phyloP scores from a whole-genome alignment of 2,797 vertebrate genomes.

The Enteromius fasciolatus region DNA sequence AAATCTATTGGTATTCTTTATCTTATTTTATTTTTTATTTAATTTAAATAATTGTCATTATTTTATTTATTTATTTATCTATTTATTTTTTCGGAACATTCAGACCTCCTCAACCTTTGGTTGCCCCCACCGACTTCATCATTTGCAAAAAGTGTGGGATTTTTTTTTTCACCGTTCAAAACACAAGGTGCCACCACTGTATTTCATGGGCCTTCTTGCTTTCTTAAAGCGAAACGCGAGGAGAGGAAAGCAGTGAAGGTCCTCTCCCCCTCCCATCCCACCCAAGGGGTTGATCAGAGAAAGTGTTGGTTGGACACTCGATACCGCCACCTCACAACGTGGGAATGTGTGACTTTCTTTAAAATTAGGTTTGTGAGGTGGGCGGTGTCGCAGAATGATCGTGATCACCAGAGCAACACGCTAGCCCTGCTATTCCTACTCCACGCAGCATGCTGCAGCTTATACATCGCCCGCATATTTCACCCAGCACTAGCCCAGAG shows the following conservation, averaged over 20 bases:
- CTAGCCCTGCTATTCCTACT: conserved; percentile 63
- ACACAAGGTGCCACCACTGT: neutral
- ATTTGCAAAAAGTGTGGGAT: neutral
- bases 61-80: neutral
- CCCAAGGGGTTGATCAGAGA: conserved; percentile 66
- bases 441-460: neutral
- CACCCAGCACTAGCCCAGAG: conserved; percentile 51
- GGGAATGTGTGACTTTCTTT: conserved; percentile 79
- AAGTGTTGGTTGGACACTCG: conserved; percentile 72
- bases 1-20: neutral
- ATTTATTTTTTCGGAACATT: neutral
- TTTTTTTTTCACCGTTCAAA: neutral
- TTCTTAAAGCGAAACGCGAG: neutral
- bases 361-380: conserved; percentile 73
- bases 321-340: conserved; percentile 73
- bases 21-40: neutral
- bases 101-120: neutral
- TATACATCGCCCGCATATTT: conserved; percentile 27
- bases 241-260: neutral
- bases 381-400: conserved; percentile 70
- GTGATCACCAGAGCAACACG: conserved; percentile 66
- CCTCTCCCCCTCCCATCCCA: conserved; percentile 29
- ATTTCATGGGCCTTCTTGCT: neutral
- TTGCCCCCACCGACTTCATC: neutral
- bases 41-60: neutral